These are phyloP conservation scores for Elgaria multicarinata DNA, from an alignment of 2,113 vertebrate species.

Conservation along the genomic window DNA sequence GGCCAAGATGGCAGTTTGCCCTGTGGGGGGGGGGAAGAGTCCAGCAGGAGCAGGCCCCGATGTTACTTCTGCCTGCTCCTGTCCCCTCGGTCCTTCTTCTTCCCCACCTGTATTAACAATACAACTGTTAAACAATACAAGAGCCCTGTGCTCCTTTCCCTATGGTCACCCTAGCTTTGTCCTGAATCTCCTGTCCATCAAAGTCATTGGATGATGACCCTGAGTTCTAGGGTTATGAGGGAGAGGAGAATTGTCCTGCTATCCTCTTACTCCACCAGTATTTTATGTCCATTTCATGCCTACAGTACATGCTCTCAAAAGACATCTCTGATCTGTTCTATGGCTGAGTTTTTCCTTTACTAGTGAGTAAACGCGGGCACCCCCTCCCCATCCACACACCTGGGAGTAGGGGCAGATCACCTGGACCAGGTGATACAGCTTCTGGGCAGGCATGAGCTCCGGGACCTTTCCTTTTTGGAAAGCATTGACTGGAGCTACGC, in stretches of 20 bases:
- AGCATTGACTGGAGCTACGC: no score
- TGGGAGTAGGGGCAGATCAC: neutral
- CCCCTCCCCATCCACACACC: neutral
- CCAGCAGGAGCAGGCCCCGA: no score
- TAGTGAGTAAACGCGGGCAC: neutral
- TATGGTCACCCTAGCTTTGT: no score
- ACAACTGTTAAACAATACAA: no score
- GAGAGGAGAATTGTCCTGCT: neutral
- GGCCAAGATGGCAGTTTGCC: no score
- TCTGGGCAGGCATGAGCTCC: neutral
- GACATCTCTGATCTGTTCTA: neutral
- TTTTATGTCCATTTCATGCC: neutral
- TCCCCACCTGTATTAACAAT: no score
- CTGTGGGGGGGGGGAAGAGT: no score
- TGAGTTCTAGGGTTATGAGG: neutral
- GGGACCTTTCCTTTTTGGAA: no score
- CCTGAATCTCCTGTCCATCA: neutral
- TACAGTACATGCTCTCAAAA: neutral
- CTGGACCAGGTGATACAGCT: neutral
- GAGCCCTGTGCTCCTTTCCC: no score
- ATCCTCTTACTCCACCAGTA: neutral
- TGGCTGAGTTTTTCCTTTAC: neutral
- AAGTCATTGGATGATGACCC: neutral
- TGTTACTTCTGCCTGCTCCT: no score
- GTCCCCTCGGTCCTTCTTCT: no score